phyloP scores from a whole-genome alignment of 2,113 vertebrate genomes.

The Pica pica region DNA sequence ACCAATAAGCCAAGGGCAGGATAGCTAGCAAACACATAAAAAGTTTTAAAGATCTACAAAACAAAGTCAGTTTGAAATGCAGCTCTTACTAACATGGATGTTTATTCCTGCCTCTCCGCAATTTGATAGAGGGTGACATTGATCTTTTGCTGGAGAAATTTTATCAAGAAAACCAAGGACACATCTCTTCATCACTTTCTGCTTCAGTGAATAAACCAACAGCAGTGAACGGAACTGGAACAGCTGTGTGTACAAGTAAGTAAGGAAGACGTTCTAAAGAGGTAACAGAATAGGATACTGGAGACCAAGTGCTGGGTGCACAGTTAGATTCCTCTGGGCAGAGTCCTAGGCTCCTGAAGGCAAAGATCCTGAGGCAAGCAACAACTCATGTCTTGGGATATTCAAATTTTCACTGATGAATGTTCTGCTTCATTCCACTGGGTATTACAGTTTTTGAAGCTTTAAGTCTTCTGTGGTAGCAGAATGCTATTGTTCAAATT shows the following conservation, averaged over 20 bases:
- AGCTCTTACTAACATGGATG: not conserved
- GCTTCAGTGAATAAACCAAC: slow-evolving; percentile 40
- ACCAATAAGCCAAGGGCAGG: not conserved
- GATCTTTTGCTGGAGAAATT: slow-evolving; percentile 86
- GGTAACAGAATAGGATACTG: not conserved
- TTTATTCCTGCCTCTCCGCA: not conserved
- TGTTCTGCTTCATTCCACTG: not conserved
- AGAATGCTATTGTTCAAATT: not conserved
- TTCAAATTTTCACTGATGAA: not conserved
- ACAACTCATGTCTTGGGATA: not conserved
- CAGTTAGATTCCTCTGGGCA: not conserved
- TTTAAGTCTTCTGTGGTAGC: not conserved
- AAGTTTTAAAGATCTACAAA: not conserved
- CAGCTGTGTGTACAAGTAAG: slow-evolving; percentile 68
- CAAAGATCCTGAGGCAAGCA: not conserved
- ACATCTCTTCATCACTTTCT: slow-evolving; percentile 68
- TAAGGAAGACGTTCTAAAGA: not conserved
- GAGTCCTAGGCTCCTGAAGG: not conserved
- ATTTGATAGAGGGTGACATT: slow-evolving; percentile 84
- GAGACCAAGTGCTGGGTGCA: not conserved
- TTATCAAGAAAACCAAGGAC: slow-evolving; percentile 77
- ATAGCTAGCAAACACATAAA: not conserved
- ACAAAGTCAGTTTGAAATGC: not conserved
- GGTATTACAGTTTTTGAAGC: not conserved
- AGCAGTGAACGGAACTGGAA: slow-evolving; percentile 22